Conservation (phyloP, 2,888 invertebrate genomes). For the Callyntrura sp. region DNA sequence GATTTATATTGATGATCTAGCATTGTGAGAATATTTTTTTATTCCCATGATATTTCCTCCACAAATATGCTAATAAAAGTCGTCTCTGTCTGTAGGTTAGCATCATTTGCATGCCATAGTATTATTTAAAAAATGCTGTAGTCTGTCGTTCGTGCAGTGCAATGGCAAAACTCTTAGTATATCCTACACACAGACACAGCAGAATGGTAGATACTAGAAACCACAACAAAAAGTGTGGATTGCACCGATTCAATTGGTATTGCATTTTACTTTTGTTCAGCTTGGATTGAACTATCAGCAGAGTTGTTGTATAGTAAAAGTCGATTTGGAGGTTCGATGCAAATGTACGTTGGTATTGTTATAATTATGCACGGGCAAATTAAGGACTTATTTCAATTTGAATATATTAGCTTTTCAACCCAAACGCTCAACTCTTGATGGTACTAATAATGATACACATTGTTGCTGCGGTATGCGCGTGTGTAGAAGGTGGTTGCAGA, state of each 20-base stretch:
- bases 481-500: too few species aligned
- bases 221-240: too few species aligned
- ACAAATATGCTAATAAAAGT: neutral
- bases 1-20: constrained; percentile 32
- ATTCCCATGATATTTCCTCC: constrained; percentile 62
- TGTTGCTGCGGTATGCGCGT: too few species aligned
- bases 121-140: constrained; percentile 1
- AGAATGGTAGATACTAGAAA: neutral
- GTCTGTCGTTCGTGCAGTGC: neutral
- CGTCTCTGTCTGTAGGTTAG: constrained; percentile 56
- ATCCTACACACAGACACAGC: neutral
- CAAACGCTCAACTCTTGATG: neutral
- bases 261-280: constrained; percentile 7
- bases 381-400: constrained; percentile 12
- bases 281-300: constrained; percentile 13
- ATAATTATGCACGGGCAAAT: constrained; percentile 16
- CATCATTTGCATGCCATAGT: constrained; percentile 61
- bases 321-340: constrained; percentile 25
- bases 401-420: constrained; percentile 27
- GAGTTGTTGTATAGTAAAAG: neutral
- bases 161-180: constrained; percentile 18
- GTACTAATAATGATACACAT: too few species aligned
- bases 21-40: constrained; percentile 36
- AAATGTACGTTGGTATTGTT: constrained; percentile 16
- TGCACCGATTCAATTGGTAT: neutral